A percentile compares a stretch with the other conserved stretches of the same genome.
Evolutionary conservation across 2,113 vertebrate genomes (phyloP).

Genomic region (Numenius arquata): DNA sequence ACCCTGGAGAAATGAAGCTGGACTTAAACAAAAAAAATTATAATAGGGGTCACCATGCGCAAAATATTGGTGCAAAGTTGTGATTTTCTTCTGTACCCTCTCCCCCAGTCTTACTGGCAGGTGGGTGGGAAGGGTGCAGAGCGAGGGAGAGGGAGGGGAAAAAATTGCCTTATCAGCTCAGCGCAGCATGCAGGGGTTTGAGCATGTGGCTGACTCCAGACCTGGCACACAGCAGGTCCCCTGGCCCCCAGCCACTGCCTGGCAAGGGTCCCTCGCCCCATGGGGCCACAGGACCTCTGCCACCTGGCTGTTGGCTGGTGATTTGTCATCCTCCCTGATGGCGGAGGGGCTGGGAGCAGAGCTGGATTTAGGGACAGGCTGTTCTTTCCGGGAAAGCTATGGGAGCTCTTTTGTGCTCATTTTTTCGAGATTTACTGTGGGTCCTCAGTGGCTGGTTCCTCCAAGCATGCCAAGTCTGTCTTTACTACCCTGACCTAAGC

Average conservation of each 20-base stretch:
- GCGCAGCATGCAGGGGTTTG: not conserved
- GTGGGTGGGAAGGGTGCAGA: not conserved
- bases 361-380: slow-evolving; percentile 11
- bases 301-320: not conserved
- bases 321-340: not conserved
- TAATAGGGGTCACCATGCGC: not conserved
- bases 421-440: not conserved
- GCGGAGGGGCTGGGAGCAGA: not conserved
- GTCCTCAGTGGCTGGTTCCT: not conserved
- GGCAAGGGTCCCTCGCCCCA: not conserved
- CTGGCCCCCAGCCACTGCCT: not conserved
- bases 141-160: not conserved
- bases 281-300: not conserved
- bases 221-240: not conserved
- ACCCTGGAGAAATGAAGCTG: not conserved
- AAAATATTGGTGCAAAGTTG: not conserved
- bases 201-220: not conserved
- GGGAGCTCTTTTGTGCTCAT: not conserved
- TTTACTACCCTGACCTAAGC: not conserved
- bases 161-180: slow-evolving; percentile 6
- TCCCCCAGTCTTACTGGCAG: not conserved
- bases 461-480: not conserved
- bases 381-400: not conserved
- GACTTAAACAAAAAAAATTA: not conserved
- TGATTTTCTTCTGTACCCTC: not conserved